These are phyloP conservation scores for Labeo calbasu DNA, from an alignment of 2,797 vertebrate genomes.

Conservation along the genomic window DNA sequence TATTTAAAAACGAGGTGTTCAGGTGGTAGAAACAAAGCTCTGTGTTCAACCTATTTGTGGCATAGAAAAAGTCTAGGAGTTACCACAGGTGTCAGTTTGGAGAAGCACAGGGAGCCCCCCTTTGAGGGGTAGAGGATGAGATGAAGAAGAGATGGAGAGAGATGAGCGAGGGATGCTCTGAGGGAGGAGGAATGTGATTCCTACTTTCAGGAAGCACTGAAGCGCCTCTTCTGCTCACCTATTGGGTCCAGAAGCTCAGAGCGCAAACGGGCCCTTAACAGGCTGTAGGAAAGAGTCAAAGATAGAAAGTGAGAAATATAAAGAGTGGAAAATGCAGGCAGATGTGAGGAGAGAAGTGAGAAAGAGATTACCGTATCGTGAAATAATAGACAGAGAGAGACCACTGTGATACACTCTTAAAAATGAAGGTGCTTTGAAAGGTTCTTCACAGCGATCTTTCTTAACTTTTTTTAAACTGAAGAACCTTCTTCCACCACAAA, in stretches of 20 bases:
- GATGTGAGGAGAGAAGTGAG: constrained; percentile 20
- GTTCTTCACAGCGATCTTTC: too few relatives aligned
- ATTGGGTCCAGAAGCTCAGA: constrained; percentile 86
- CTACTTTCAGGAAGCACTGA: constrained; percentile 87
- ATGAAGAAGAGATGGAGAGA: constrained; percentile 46
- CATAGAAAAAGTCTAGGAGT: constrained; percentile 32
- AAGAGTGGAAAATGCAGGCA: constrained; percentile 63
- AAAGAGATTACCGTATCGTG: constrained; percentile 56
- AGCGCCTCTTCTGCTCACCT: constrained; percentile 85
- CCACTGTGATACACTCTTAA: not conserved
- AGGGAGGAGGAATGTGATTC: constrained; percentile 80
- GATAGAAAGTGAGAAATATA: constrained; percentile 67
- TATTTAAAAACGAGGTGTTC: constrained; percentile 4
- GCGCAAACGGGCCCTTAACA: constrained; percentile 91
- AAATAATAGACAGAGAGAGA: not conserved
- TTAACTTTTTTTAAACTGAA: too few relatives aligned
- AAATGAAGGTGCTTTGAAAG: too few relatives aligned
- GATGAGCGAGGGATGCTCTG: constrained; percentile 44
- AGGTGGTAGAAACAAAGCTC: constrained; percentile 10
- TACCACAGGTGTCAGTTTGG: constrained; percentile 31
- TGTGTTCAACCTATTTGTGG: constrained; percentile 1
- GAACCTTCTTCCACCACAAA: too few relatives aligned
- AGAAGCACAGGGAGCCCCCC: constrained; percentile 32
- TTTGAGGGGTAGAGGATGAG: constrained; percentile 30
- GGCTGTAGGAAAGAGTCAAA: constrained; percentile 82